Evolutionary conservation across 2,888 invertebrate genomes (phyloP), one percentile per base, ranked within the genome.

Genomic region (Parnassius orleans): DNA sequence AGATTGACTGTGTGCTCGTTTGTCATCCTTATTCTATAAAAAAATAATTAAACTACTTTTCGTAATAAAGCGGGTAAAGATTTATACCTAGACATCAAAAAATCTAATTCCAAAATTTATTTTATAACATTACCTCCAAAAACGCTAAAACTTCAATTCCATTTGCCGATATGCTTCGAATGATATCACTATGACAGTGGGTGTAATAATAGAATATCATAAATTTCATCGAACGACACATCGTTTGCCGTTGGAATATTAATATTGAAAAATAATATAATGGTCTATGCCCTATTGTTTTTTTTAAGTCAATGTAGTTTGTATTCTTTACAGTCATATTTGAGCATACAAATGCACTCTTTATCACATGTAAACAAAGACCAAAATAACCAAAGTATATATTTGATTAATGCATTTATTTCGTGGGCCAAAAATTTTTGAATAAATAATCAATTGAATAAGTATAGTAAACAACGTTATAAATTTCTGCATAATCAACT

Each of bases 211-310:
- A 65, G 65, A 63, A 57, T 75, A 74, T 78, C 76, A 79, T 80
- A 80, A 76, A 81, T 81, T 80, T 80, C 75, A 80, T 77, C 74
- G 74, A 61, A 68, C 73, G 63, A 70, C 66, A 60, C 62, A 43
- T 60, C 68, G 70, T 58, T 54, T 63, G 70, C 63, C 60, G 55
- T 61, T 68, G 61, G 80, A 78, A 81, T 75, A 70, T 66, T 70
- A 75, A 74, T 71, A 62, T 60, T 52, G 52, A 61, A 63, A 65
- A 67, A 65, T 64, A 66, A 68, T 66, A 61, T 61, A 69, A 65
- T 65, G 56, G 52, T 63, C 65, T 65, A 57, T 61, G 62, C 64
- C 54, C 65, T 61, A 66, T 65, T 66, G 65, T 66, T 67, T 67
- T 69, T 19, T 66, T 67, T 59, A 51, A 60, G 48, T 60, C 56